Percentiles rank a stretch among this genome's conserved stretches.
Conservation (phyloP, 1,140 invertebrate species). For the Cydia strobilella region DNA sequence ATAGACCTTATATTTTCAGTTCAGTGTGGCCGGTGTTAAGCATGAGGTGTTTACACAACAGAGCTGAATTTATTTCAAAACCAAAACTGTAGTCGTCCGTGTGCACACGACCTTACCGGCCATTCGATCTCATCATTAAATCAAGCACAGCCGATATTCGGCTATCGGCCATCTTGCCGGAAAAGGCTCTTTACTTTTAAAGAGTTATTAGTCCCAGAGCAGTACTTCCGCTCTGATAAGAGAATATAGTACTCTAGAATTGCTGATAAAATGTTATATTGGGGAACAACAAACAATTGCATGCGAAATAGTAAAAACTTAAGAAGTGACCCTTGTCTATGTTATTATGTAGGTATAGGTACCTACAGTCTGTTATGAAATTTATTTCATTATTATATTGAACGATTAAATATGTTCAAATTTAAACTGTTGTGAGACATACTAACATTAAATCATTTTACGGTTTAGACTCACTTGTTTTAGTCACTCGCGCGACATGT, state of each 20-base stretch:
- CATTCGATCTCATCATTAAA: slow-evolving; percentile 53
- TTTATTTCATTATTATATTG: neutral
- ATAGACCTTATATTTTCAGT: too few species aligned
- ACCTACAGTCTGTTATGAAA: neutral
- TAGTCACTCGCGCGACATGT: too few species aligned
- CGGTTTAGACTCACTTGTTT: too few species aligned
- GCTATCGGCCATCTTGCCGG: slow-evolving; percentile 57
- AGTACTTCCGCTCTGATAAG: slow-evolving; percentile 53
- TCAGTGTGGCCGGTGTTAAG: too few species aligned
- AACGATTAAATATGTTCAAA: too few species aligned
- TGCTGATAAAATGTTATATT: slow-evolving; percentile 23
- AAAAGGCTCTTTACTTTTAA: slow-evolving; percentile 67
- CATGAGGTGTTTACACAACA: too few species aligned
- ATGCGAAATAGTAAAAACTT: neutral
- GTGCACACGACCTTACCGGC: neutral
- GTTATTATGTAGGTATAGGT: too few species aligned
- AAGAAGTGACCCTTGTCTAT: neutral
- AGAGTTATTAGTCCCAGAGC: slow-evolving; percentile 72
- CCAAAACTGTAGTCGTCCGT: neutral
- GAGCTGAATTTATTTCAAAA: neutral
- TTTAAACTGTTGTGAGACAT: too few species aligned
- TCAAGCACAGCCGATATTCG: slow-evolving; percentile 60
- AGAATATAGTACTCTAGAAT: slow-evolving; percentile 38
- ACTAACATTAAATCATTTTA: too few species aligned
- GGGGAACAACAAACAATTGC: neutral